phyloP scores from a whole-genome alignment of 2,888 invertebrate genomes.

The Mylabris sibirica region DNA sequence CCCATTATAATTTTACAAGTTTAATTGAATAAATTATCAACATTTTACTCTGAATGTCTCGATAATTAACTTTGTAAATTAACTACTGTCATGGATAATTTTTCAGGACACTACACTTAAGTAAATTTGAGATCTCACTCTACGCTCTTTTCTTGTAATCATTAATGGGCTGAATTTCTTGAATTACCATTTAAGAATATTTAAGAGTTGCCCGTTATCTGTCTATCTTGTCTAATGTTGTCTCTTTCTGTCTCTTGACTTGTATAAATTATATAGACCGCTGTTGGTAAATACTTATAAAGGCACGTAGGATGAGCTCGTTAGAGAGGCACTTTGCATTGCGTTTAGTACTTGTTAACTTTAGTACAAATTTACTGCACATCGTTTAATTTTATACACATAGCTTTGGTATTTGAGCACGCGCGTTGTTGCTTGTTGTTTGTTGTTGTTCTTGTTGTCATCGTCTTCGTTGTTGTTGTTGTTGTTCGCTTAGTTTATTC shows the following conservation, averaged over 20 bases:
- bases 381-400: constrained; percentile 43
- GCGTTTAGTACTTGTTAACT: constrained; percentile 47
- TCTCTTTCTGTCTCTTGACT: background rate
- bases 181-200: constrained; percentile 13
- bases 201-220: constrained; percentile 23
- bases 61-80: background rate
- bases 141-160: background rate
- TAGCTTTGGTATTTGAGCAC: constrained; percentile 32
- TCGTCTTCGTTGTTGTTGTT: background rate
- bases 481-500: constrained; percentile 2
- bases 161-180: background rate
- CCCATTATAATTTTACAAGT: background rate
- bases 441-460: background rate
- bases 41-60: background rate
- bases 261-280: constrained; percentile 26
- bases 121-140: background rate
- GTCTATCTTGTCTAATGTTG: constrained; percentile 8
- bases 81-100: background rate
- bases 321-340: constrained; percentile 43
- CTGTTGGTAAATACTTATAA: constrained; percentile 35
- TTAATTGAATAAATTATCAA: background rate
- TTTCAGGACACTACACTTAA: background rate
- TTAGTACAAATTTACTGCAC: constrained; percentile 47
- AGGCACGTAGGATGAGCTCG: constrained; percentile 36
- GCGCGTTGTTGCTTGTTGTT: constrained; percentile 18